Evolutionary conservation across 1,140 invertebrate species (phyloP), one percentile per base, ranked within the genome.

Genomic region (Hylaeus volcanicus): DNA sequence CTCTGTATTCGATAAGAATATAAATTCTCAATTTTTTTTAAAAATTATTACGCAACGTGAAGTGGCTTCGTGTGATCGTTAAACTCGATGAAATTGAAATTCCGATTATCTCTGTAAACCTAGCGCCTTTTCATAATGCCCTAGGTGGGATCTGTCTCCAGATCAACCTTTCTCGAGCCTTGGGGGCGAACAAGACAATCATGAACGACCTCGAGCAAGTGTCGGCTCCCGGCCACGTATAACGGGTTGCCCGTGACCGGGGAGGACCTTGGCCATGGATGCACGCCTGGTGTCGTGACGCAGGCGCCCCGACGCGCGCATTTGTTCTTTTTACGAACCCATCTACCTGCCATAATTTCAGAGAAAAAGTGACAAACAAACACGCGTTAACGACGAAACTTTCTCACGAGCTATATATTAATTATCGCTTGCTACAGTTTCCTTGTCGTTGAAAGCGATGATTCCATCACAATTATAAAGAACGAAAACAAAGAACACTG

Each of bases 181-280:
- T 65, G 65, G 71, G 26, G 51, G 43, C 70, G 77, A 65, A 63
- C 56, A 77, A 74, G 74, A 77, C 48, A 81, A 75, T 84, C 77
- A 77, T 74, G 63, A 14, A 39, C 78, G 74, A 78, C 81, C 81
- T 85, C 81, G 81, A 89, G 83, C 78, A 83, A 87, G 86, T 84
- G 73, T 68, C 81, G 65, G 77, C 84, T 73, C 56, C 61, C 64
- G 60, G 58, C 80, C 37, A 80, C 81, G 83, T 82, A 86, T 85
- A 87, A 87, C 81, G 73, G 84, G 84, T 89, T 90, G 89, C 91
- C 91, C 92, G 92, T 92, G 91, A 92, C 91, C 92, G 90, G 80
- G 66, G 86, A 86, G 76, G 90, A 91, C 91, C 92, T 92, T 92
- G 92, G 88, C 91, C 90, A 91, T 92, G 90, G 90, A 87, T 91